Evolutionary conservation across 1,140 invertebrate genomes (phyloP).

Genomic region (Spodoptera frugiperda): DNA sequence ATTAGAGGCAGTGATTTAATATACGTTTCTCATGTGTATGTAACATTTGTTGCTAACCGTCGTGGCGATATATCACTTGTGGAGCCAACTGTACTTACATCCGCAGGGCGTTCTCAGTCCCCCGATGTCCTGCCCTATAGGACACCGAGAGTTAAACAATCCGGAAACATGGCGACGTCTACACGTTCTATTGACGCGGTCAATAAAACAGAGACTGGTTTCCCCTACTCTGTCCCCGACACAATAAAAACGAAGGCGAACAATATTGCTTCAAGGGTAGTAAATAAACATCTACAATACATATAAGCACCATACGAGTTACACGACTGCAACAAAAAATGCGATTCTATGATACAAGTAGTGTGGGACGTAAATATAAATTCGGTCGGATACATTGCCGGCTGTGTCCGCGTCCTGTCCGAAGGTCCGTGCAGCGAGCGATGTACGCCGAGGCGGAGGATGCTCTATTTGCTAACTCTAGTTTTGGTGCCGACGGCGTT

Average conservation of each 20-base stretch:
- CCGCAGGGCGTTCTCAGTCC: constrained; percentile 11
- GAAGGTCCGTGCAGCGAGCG: constrained; percentile 27
- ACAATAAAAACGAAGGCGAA: constrained; percentile 53
- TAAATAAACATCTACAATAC: constrained; percentile 58
- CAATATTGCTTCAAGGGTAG: constrained; percentile 56
- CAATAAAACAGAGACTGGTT: constrained; percentile 61
- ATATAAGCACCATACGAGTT: constrained; percentile 79
- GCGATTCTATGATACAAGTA: constrained; percentile 53
- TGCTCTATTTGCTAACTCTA: constrained; percentile 74
- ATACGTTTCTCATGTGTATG: constrained; percentile 4
- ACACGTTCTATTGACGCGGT: constrained; percentile 52
- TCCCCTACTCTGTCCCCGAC: constrained; percentile 44
- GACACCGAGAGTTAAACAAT: constrained; percentile 34
- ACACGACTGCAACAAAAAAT: constrained; percentile 73
- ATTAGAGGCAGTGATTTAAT: constrained; percentile 16
- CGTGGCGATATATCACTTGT: neutral
- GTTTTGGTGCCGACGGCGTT: constrained; percentile 87
- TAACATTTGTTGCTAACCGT: constrained; percentile 2
- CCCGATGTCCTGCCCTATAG: constrained; percentile 8
- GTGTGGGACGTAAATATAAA: constrained; percentile 67
- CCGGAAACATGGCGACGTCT: constrained; percentile 51
- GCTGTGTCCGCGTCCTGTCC: constrained; percentile 25
- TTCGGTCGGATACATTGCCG: constrained; percentile 62
- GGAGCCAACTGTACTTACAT: constrained; percentile 17
- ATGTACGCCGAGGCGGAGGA: constrained; percentile 39